Evolutionary conservation across 2,113 vertebrate species (phyloP), one percentile per base, ranked within the genome.

Genomic region (Sarotherodon lohbergeri): DNA sequence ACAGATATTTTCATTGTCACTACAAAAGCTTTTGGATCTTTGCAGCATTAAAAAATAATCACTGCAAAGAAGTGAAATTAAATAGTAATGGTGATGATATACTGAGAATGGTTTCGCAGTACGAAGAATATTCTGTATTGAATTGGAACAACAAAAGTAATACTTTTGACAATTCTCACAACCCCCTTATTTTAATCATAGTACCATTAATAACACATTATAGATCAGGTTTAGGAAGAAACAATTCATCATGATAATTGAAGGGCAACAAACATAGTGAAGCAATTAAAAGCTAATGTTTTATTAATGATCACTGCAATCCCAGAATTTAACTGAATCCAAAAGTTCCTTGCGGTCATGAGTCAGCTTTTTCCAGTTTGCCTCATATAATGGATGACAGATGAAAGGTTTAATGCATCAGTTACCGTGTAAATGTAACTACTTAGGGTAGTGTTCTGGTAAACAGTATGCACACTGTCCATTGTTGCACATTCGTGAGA

Each of bases 131-230:
- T 89, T 85, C n/a, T 81, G 57, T 54, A 22, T 22, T 76, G 66
- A 83, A 46, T 87, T 85, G 9, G 36, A 84, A 56, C 76, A 91
- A 86, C 88, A 56, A 29, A 52, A 78, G 82, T 66, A 61, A 79
- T 59, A 68, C 46, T 68, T 82, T 71, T 55, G 87, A 81, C 48
- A 24, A 55, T 80, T 79, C 57, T 89, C 32, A 52, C 68, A 46
- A 54, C 12, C 55, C 55, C 36, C 61, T 14, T 17, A 7, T 61
- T 86, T 90, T 90, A 94, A 92, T 86, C 88, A 93, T 85, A 41
- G 82, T n/a, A 68, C 90, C 86, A 92, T 93, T 92, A 94, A 90
- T 89, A 93, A 93, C 85, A 85, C 92, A 93, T 93, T 90, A 89
- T 85, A 84, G 88, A 92, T 91, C 55, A 83, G 68, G 88, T 85